A percentile compares a stretch with the other conserved stretches of the same genome.
These are phyloP conservation scores for Sebastes taczanowskii DNA, from an alignment of 2,797 vertebrate species.

Conservation along the genomic window DNA sequence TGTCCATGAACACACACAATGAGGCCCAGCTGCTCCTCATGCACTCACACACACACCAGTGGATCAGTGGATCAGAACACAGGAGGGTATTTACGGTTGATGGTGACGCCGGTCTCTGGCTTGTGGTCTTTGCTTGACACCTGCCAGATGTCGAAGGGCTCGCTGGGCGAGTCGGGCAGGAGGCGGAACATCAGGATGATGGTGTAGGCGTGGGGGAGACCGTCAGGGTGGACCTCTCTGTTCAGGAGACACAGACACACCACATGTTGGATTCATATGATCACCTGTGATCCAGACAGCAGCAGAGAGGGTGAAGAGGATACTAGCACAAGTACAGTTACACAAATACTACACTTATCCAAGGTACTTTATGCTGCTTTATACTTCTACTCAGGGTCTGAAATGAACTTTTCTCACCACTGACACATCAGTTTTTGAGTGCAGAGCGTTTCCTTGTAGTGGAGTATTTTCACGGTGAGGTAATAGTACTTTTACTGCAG, in stretches of 20 bases:
- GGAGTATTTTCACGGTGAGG: not conserved
- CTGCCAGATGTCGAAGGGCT: slow-evolving; percentile 97
- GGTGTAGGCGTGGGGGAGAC: slow-evolving; percentile 90
- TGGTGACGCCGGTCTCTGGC: slow-evolving; percentile 91
- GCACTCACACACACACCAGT: not conserved
- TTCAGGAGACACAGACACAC: not conserved
- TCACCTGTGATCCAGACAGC: not conserved
- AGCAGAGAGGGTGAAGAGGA: too few species aligned
- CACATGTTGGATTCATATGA: not conserved
- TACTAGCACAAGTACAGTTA: not conserved
- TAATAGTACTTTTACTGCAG: not conserved
- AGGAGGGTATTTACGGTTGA: slow-evolving; percentile 86
- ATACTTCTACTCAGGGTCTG: too few species aligned
- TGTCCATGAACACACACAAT: slow-evolving; percentile 8
- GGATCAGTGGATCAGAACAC: not conserved
- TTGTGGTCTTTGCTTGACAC: slow-evolving; percentile 91
- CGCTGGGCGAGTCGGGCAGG: slow-evolving; percentile 88
- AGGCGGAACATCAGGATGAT: slow-evolving; percentile 94
- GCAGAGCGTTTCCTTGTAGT: not conserved
- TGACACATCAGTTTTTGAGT: not conserved
- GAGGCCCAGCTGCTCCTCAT: slow-evolving; percentile 30
- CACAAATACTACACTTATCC: too few species aligned
- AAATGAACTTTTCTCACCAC: too few species aligned
- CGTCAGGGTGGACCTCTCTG: slow-evolving; percentile 95
- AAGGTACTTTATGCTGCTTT: too few species aligned